Evolutionary conservation across 2,113 vertebrate genomes (phyloP), one percentile per base, ranked within the genome.

Genomic region (Pampusana beccarii): DNA sequence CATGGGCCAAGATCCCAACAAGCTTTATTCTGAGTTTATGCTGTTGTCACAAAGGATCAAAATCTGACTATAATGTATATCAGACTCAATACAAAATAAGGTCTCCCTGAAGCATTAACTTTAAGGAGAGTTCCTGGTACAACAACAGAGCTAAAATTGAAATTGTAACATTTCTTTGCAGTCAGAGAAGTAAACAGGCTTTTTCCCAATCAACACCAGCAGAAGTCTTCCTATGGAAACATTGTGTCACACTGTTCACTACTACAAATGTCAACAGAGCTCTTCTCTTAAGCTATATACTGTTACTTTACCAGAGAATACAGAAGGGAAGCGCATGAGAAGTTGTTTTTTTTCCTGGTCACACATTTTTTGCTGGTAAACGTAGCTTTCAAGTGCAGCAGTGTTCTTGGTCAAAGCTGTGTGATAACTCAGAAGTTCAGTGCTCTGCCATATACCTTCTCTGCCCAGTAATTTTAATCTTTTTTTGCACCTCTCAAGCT

Each of bases 1-100:
- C n/a, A 19, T 0, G 13, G 51, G 71, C 67, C 34, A 44, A 50
- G 33, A 70, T 44, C 33, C 57, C 70, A 48, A 54, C 11, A 71
- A 57, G 56, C 74, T 80, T 93, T 90, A 83, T 61, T 89, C 38
- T 33, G 50, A 72, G n/a, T 54, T 66, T 84, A 51, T 13, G 11
- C 42, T 84, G 17, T 33, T 71, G 38, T 81, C 61, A 89, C 61
- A 57, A 88, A 88, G 80, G 64, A 95, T 86, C 61, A 79, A 88
- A 91, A 92, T 65, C 77, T 54, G 48, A 69, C 65, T 54, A 7
- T 15, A 62, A 58, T 2, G 5, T 26, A 16, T 34, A 60, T 36
- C 38, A 48, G 46, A 80, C 38, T 75, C 48, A 60, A 46, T 0
- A 3, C 51, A 80, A 88, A 86, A 65, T 46, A 88, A 70, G 20